Evolutionary conservation across 2,113 vertebrate species (phyloP).

Genomic region (Platysteira castanea): DNA sequence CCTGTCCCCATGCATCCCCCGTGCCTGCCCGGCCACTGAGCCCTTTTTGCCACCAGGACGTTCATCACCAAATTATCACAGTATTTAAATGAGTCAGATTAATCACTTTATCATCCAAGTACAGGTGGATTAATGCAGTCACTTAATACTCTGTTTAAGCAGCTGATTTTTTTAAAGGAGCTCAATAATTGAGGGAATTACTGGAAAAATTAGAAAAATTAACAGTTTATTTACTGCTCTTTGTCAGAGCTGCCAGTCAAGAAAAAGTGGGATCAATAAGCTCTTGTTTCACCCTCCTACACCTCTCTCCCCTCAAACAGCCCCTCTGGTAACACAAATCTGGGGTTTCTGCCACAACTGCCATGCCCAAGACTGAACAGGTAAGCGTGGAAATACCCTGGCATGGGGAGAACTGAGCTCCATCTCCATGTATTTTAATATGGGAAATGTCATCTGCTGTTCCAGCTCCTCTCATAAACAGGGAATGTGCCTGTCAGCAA

Average conservation of each 20-base stretch:
- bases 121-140: background rate
- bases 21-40: rapidly evolving
- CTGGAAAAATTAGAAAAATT: slow-evolving; percentile 3
- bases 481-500: slow-evolving; percentile 31
- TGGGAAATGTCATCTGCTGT: background rate
- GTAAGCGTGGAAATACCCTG: rapidly evolving
- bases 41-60: background rate
- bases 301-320: background rate
- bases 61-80: background rate
- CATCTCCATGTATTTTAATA: background rate
- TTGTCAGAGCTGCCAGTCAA: background rate
- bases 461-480: slow-evolving; percentile 24
- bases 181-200: slow-evolving; percentile 6
- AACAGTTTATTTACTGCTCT: background rate
- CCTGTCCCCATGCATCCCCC: rapidly evolving
- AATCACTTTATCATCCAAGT: slow-evolving; percentile 8
- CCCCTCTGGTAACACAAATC: background rate
- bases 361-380: background rate
- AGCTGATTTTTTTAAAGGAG: background rate
- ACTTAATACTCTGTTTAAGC: slow-evolving; percentile 18
- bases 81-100: background rate
- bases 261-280: background rate
- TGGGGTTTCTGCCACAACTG: background rate
- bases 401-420: background rate
- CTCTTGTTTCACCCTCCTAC: background rate